Conservation (phyloP, 2,888 invertebrate species). For the Tenthredo livida region DNA sequence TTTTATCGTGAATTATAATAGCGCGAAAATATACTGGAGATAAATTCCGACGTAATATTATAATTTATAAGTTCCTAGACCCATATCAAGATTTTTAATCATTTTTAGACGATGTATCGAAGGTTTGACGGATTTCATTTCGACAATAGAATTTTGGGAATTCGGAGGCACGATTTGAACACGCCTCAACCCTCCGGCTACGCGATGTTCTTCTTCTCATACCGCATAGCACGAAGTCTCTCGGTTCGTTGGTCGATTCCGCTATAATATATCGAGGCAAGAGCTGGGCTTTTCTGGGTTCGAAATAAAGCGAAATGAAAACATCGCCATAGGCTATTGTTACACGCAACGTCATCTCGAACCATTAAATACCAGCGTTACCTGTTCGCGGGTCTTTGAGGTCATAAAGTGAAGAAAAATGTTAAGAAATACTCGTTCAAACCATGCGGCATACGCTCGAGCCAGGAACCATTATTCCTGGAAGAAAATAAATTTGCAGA, state of each 20-base stretch:
- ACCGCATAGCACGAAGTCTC: constrained; percentile 1
- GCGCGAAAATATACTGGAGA: neutral
- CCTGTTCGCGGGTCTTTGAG: neutral
- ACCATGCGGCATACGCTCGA: neutral
- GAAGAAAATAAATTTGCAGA: neutral
- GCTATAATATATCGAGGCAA: constrained; percentile 28
- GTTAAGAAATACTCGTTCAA: neutral
- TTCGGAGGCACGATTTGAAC: neutral
- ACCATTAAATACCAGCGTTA: neutral
- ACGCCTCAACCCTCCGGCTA: neutral
- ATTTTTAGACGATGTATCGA: neutral
- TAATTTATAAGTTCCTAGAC: neutral
- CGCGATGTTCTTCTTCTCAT: neutral
- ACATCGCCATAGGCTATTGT: neutral
- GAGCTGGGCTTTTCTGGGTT: neutral
- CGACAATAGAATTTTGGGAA: neutral
- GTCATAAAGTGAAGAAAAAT: neutral
- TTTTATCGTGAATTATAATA: neutral
- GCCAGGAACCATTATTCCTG: neutral
- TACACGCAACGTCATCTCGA: constrained; percentile 14
- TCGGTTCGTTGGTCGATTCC: constrained; percentile 21
- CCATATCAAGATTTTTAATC: neutral
- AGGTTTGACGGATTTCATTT: neutral
- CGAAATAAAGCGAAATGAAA: constrained; percentile 20
- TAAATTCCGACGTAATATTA: neutral